phyloP scores from a whole-genome alignment of 2,113 vertebrate species.

The Mesitornis unicolor region DNA sequence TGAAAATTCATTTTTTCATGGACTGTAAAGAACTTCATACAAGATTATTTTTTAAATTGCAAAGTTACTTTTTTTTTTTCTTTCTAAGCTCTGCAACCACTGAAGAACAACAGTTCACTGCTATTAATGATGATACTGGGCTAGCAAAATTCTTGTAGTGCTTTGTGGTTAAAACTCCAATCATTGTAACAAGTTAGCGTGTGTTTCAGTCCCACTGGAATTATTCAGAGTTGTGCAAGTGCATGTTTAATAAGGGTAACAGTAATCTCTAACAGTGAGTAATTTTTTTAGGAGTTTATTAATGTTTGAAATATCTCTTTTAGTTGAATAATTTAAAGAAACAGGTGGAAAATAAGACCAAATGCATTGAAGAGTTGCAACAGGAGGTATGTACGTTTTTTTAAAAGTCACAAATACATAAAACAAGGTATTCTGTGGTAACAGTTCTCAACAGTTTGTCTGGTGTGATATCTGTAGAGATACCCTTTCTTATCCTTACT shows the following conservation, averaged over 20 bases:
- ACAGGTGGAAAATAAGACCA: constrained; percentile 82
- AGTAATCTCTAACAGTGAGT: background rate
- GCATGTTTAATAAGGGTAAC: background rate
- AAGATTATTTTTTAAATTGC: background rate
- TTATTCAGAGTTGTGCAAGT: background rate
- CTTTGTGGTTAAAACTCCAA: background rate
- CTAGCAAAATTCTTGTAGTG: background rate
- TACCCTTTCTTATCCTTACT: background rate
- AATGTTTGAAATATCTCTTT: constrained; percentile 35
- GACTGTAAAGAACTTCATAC: background rate
- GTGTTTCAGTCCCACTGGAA: background rate
- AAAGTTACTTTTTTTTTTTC: background rate
- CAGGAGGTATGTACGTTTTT: constrained; percentile 81
- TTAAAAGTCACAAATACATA: background rate
- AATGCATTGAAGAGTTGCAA: constrained; percentile 76
- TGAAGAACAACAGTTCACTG: background rate
- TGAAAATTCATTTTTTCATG: background rate
- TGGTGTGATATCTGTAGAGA: background rate
- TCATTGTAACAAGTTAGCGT: accelerated
- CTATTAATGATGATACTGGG: background rate
- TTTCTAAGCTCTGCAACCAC: background rate
- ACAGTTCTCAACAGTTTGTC: background rate
- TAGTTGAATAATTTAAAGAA: constrained; percentile 81
- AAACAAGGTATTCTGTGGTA: background rate
- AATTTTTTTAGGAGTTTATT: background rate